Base-by-base conservation (phyloP, 1,140 invertebrate genomes). In the Dermatophagoides farinae region DNA sequence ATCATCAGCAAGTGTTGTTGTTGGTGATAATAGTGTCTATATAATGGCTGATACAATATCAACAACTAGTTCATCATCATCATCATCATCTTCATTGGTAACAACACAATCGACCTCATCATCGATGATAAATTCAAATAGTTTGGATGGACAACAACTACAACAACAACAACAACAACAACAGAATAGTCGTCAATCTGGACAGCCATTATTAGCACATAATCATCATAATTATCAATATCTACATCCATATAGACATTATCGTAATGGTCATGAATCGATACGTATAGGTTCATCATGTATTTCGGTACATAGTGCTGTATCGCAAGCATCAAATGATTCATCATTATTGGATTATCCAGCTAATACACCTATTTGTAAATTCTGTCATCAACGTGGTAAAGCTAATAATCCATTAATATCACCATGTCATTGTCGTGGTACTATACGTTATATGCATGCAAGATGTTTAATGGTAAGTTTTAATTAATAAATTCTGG, bases 401-500 rank as follows among this genome's bases (percentile, higher is more conserved):
- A 71, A 71, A 60, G 70, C 73, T 18, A 69, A 70, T 18, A 74
- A 77, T 65, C 69, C 71, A 16, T 68, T 78, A 20, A 77, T 78
- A 60, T 73, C 75, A 12, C 77, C 77, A 1, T 78, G 77, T 65
- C 65, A 76, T 55, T 78, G 77, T 65, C 68, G 74, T 43, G 77
- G 77, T 11, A 76, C 74, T 8, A 71, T 78, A 64, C 70, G 73
- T 64, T 77, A 71, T 67, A 76, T 78, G 40, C 77, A 78, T 66
- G 71, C 71, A 59, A 68, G 68, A 22, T 78, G 77, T 67, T 66
- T 78, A 37, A 72, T 76, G 74, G 77, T 77, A 69, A 66, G 69
- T 66, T 23, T 51, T 40, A 1, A 14, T 37, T 8, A n/a, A 12
- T 52, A 39, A 38, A 20, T 39, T 52, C 52, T 63, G 58, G 6